Percentiles rank a stretch among this genome's conserved stretches.
Evolutionary conservation across 2,888 invertebrate genomes (phyloP).

Genomic region (Dynastes tityus): DNA sequence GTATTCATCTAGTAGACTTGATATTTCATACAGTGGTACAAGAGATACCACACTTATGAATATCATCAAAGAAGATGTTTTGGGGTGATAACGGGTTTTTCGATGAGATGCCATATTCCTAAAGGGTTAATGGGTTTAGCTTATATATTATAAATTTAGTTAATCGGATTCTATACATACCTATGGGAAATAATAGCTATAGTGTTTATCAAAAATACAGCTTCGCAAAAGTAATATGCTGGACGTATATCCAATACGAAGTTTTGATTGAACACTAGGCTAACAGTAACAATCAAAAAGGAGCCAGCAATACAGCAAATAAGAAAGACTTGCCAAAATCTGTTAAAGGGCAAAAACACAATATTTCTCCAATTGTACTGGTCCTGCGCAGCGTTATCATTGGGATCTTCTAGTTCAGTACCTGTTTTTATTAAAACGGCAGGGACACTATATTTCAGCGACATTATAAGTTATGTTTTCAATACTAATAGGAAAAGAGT

Average conservation of each 20-base stretch:
- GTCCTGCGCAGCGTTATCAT: background rate
- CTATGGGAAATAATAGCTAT: slow-evolving; percentile 45
- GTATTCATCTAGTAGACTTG: slow-evolving; percentile 17
- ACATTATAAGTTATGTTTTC: slow-evolving; percentile 3
- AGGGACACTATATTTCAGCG: background rate
- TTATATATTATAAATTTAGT: background rate
- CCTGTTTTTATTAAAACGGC: slow-evolving; percentile 32
- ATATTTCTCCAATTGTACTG: slow-evolving; percentile 41
- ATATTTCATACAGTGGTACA: slow-evolving; percentile 42
- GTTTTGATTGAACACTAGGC: too few relatives aligned
- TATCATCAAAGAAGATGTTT: slow-evolving; percentile 44
- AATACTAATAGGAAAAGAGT: too few relatives aligned
- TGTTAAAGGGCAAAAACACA: slow-evolving; percentile 49
- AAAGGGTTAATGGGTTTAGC: background rate
- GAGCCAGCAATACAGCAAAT: slow-evolving; percentile 39
- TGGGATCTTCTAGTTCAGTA: background rate
- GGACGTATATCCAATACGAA: too few relatives aligned
- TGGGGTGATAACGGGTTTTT: slow-evolving; percentile 38
- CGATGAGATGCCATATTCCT: slow-evolving; percentile 38
- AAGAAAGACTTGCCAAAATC: slow-evolving; percentile 47
- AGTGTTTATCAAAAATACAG: slow-evolving; percentile 42
- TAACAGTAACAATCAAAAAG: background rate
- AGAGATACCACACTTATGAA: slow-evolving; percentile 36
- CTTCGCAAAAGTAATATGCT: slow-evolving; percentile 44
- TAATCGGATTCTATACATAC: background rate